Evolutionary conservation across 2,888 invertebrate species (phyloP).

Genomic region (Athetis lepigone): DNA sequence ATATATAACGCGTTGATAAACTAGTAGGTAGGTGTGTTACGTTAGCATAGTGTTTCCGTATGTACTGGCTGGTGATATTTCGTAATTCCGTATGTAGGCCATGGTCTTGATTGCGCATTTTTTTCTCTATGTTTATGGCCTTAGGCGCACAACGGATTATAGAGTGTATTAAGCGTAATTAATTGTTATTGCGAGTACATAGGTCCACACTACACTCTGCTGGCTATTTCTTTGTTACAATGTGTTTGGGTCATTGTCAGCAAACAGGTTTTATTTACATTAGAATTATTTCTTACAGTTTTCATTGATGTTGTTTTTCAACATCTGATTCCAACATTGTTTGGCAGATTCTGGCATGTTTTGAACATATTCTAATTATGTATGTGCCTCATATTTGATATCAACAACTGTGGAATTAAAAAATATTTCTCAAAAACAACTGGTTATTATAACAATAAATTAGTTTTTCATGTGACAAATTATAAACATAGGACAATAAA

Average conservation of each 20-base stretch:
- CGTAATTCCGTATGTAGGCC: slow-evolving; percentile 89
- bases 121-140: slow-evolving; percentile 72
- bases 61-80: slow-evolving; percentile 84
- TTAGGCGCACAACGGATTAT: slow-evolving; percentile 61
- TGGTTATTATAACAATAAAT: too few species aligned
- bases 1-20: slow-evolving; percentile 87
- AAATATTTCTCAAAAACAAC: background rate
- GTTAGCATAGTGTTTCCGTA: slow-evolving; percentile 82
- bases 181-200: slow-evolving; percentile 47
- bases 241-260: slow-evolving; percentile 54
- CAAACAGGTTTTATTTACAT: slow-evolving; percentile 52
- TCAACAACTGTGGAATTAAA: slow-evolving; percentile 34
- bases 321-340: slow-evolving; percentile 37
- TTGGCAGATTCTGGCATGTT: slow-evolving; percentile 30
- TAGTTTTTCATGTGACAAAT: background rate
- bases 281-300: slow-evolving; percentile 13
- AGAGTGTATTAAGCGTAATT: slow-evolving; percentile 55
- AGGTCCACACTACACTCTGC: slow-evolving; percentile 29
- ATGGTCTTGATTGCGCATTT: slow-evolving; percentile 87
- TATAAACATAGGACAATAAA: background rate
- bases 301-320: slow-evolving; percentile 18
- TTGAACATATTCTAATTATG: slow-evolving; percentile 39
- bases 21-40: slow-evolving; percentile 76
- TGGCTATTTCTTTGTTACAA: slow-evolving; percentile 55
- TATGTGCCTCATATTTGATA: slow-evolving; percentile 4